Percentiles rank a stretch among this genome's conserved stretches.
phyloP scores from a whole-genome alignment of 2,888 invertebrate species.

The Melieria crassipennis region DNA sequence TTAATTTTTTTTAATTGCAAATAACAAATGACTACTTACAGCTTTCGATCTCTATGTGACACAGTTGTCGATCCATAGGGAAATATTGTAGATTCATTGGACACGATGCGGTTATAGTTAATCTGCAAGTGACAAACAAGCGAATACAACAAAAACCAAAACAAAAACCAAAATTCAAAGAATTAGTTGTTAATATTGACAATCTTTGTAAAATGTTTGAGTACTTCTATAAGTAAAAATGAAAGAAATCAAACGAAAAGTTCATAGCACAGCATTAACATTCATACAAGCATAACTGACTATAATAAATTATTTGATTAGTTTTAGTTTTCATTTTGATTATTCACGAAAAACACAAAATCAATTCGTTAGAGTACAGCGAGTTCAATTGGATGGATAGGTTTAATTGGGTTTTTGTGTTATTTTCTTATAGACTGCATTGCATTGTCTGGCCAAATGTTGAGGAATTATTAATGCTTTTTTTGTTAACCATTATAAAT shows the following conservation, averaged over 20 bases:
- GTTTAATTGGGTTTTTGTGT: background rate
- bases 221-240: conserved; percentile 2
- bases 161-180: background rate
- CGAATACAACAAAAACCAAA: conserved; percentile 21
- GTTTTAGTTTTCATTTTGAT: conserved; percentile 1
- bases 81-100: conserved; percentile 97
- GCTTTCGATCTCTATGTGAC: conserved; percentile 96
- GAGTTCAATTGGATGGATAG: conserved; percentile 62
- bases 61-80: conserved; percentile 94
- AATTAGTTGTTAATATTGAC: too few relatives aligned
- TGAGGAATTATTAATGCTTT: too few relatives aligned
- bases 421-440: too few relatives aligned
- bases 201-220: too few relatives aligned
- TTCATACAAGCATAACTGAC: background rate
- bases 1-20: too few relatives aligned
- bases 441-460: too few relatives aligned
- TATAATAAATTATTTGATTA: conserved; percentile 2
- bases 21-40: conserved; percentile 79
- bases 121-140: conserved; percentile 54
- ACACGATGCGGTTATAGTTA: conserved; percentile 95
- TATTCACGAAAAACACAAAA: conserved; percentile 18
- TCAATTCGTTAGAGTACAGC: conserved; percentile 47
- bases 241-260: conserved; percentile 6
- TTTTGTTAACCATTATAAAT: too few relatives aligned
- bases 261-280: background rate